Conservation (phyloP, 2,888 invertebrate species). For the Mythimna loreyi region DNA sequence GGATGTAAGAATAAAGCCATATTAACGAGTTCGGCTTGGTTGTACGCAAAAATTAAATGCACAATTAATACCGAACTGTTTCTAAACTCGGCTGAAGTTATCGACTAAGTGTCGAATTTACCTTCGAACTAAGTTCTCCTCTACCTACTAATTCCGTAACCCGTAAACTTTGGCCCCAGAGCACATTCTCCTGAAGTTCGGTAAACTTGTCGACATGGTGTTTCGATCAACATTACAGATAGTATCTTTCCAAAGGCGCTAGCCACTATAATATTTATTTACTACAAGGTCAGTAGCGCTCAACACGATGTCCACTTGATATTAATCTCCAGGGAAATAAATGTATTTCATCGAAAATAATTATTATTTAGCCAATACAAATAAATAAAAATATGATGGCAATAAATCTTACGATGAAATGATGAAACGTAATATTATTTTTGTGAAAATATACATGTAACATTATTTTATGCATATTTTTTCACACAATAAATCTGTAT, state of each 20-base stretch:
- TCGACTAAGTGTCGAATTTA: conserved; percentile 33
- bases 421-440: neutral
- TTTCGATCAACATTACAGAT: conserved; percentile 54
- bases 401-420: conserved; percentile 9
- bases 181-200: conserved; percentile 35
- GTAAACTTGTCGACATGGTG: conserved; percentile 43
- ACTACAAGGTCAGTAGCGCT: conserved; percentile 23
- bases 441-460: neutral
- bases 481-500: neutral
- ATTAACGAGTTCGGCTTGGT: neutral
- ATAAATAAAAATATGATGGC: neutral
- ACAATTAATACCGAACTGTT: conserved; percentile 24
- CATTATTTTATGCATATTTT: neutral
- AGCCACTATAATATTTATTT: conserved; percentile 34
- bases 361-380: neutral
- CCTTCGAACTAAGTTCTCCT: conserved; percentile 32
- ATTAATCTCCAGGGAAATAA: conserved; percentile 10
- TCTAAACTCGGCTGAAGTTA: conserved; percentile 18
- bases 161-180: conserved; percentile 26
- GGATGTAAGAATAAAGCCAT: too few relatives aligned
- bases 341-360: conserved; percentile 3
- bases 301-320: conserved; percentile 13
- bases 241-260: conserved; percentile 28
- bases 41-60: conserved; percentile 9
- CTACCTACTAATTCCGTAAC: conserved; percentile 39